These are phyloP conservation scores for Criorhina ranunculi DNA, from an alignment of 2,888 invertebrate species.

Conservation along the genomic window DNA sequence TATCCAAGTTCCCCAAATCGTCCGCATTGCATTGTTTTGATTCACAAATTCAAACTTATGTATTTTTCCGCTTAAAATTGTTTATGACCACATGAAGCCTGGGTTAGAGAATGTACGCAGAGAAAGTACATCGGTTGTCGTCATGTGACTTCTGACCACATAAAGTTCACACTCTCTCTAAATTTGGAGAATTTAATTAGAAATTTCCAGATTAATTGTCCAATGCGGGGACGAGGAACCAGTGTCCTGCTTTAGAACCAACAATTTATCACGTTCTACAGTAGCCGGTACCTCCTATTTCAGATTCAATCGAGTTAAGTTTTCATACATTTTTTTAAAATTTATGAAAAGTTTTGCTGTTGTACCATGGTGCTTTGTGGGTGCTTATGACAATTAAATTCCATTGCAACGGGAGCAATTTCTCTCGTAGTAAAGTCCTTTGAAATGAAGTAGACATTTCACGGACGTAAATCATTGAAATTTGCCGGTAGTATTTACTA, in stretches of 20 bases:
- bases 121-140: constrained; percentile 30
- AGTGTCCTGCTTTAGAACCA: constrained; percentile 2
- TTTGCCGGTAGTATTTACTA: too few species aligned
- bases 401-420: neutral
- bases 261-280: constrained; percentile 41
- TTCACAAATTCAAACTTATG: constrained; percentile 45
- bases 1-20: too few species aligned
- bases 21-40: constrained; percentile 1
- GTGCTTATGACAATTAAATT: neutral
- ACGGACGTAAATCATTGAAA: too few species aligned
- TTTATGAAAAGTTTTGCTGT: constrained; percentile 20
- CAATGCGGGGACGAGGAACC: constrained; percentile 38
- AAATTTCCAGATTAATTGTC: constrained; percentile 64
- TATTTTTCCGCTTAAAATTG: constrained; percentile 56
- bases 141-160: constrained; percentile 37
- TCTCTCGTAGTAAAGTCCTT: too few species aligned
- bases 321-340: constrained; percentile 5
- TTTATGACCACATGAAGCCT: constrained; percentile 44
- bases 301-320: constrained; percentile 29
- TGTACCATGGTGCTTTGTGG: neutral
- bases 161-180: constrained; percentile 34
- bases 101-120: neutral
- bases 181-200: constrained; percentile 63
- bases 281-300: constrained; percentile 16
- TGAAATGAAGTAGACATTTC: too few species aligned